A percentile compares a stretch with the other conserved stretches of the same genome.
Conservation (phyloP, 2,888 invertebrate species). For the Metopia argyrocephala region DNA sequence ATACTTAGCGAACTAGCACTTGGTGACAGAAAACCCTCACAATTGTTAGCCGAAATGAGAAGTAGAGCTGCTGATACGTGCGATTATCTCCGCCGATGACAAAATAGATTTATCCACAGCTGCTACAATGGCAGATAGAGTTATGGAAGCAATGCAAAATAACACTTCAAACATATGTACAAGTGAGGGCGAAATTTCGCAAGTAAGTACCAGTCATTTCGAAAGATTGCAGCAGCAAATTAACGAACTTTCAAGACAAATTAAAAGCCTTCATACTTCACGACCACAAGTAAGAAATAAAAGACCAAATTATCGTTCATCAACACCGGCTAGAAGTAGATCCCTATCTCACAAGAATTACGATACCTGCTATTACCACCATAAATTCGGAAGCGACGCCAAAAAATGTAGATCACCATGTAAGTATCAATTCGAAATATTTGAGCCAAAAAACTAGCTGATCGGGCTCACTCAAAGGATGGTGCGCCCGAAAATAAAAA, state of each 20-base stretch:
- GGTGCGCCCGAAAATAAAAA: slow-evolving; percentile 23
- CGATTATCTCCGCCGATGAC: slow-evolving; percentile 40
- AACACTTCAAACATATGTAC: slow-evolving; percentile 27
- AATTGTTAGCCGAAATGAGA: slow-evolving; percentile 45
- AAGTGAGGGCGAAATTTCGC: neutral
- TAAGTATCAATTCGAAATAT: neutral
- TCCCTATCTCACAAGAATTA: slow-evolving; percentile 1
- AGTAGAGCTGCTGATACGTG: slow-evolving; percentile 29
- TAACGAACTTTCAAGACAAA: neutral
- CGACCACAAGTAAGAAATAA: slow-evolving; percentile 2
- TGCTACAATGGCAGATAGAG: slow-evolving; percentile 42
- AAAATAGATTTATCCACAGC: slow-evolving; percentile 6
- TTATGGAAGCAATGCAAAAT: no score
- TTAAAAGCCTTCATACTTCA: neutral
- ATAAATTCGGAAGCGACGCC: slow-evolving; percentile 38
- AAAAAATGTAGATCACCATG: slow-evolving; percentile 48
- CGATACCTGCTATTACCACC: slow-evolving; percentile 52
- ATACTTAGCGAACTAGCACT: slow-evolving; percentile 38
- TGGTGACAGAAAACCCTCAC: slow-evolving; percentile 45
- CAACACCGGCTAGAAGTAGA: slow-evolving; percentile 1
- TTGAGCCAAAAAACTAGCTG: slow-evolving; percentile 33
- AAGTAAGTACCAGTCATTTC: neutral
- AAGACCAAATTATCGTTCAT: neutral
- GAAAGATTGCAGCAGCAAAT: neutral
- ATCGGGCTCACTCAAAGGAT: slow-evolving; percentile 9